Percentiles rank a stretch among this genome's conserved stretches.
Evolutionary conservation across 2,113 vertebrate genomes (phyloP).

Genomic region (Pavo muticus): DNA sequence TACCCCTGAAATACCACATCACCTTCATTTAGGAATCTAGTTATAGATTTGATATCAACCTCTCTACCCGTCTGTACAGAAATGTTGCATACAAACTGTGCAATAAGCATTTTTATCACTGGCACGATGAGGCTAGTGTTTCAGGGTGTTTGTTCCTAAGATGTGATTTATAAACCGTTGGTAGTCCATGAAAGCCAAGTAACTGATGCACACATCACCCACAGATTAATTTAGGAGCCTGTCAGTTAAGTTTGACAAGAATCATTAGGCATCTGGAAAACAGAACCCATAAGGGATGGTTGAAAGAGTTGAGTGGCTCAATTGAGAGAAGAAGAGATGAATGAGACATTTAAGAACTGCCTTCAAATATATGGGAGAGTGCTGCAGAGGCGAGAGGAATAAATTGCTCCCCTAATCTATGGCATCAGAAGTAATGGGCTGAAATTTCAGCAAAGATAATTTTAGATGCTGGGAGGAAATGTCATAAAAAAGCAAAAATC

Average conservation of each 20-base stretch:
- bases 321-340: background rate
- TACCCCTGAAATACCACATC: background rate
- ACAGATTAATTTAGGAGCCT: background rate
- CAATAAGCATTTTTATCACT: background rate
- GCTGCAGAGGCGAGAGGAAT: background rate
- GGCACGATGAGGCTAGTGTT: background rate
- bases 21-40: background rate
- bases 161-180: background rate
- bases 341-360: background rate
- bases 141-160: background rate
- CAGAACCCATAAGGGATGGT: background rate
- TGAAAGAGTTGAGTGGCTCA: background rate
- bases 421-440: background rate
- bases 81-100: background rate
- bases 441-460: background rate
- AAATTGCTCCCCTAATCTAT: background rate
- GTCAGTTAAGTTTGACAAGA: background rate
- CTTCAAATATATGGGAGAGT: background rate
- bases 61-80: background rate
- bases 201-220: background rate
- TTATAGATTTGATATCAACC: background rate
- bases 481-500: background rate
- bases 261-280: background rate
- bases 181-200: background rate
- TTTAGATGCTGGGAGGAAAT: background rate